A percentile compares a stretch with the other conserved stretches of the same genome.
Conservation (phyloP, 2,888 invertebrate genomes). For the Timandra comae region DNA sequence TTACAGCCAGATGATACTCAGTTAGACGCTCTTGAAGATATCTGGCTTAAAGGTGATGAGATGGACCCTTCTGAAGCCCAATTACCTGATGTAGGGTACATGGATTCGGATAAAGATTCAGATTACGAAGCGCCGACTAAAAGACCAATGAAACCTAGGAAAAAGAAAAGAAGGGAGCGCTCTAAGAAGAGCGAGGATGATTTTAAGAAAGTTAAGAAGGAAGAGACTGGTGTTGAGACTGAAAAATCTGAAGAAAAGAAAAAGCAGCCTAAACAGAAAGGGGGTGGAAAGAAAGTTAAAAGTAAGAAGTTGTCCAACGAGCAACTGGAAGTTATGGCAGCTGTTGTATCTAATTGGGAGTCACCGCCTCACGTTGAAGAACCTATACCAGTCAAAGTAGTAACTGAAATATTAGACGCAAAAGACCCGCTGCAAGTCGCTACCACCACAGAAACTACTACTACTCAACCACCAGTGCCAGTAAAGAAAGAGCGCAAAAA, state of each 20-base stretch:
- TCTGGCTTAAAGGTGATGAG: slow-evolving; percentile 88
- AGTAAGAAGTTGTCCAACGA: slow-evolving; percentile 53
- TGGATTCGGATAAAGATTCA: slow-evolving; percentile 66
- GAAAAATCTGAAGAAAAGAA: slow-evolving; percentile 14
- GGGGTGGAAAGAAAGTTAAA: slow-evolving; percentile 42
- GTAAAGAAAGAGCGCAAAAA: slow-evolving; percentile 46
- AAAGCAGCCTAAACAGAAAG: slow-evolving; percentile 8
- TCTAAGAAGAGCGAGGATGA: slow-evolving; percentile 19
- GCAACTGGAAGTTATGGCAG: slow-evolving; percentile 51
- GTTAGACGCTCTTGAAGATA: slow-evolving; percentile 84
- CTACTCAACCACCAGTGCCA: neutral
- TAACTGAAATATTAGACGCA: slow-evolving; percentile 5
- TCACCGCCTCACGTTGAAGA: slow-evolving; percentile 49
- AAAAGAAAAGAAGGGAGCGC: slow-evolving; percentile 42
- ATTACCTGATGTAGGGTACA: slow-evolving; percentile 65
- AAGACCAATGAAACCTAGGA: slow-evolving; percentile 34
- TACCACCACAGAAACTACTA: neutral
- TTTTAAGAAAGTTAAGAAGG: slow-evolving; percentile 17
- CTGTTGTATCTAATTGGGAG: slow-evolving; percentile 54
- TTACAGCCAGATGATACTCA: slow-evolving; percentile 82
- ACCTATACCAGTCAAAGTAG: slow-evolving; percentile 26
- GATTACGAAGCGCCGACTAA: slow-evolving; percentile 55
- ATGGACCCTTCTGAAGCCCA: slow-evolving; percentile 78
- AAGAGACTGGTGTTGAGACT: slow-evolving; percentile 19
- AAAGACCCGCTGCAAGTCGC: slow-evolving; percentile 12